Evolutionary conservation across 2,888 invertebrate genomes (phyloP).

Genomic region (Idaea dimidiata): DNA sequence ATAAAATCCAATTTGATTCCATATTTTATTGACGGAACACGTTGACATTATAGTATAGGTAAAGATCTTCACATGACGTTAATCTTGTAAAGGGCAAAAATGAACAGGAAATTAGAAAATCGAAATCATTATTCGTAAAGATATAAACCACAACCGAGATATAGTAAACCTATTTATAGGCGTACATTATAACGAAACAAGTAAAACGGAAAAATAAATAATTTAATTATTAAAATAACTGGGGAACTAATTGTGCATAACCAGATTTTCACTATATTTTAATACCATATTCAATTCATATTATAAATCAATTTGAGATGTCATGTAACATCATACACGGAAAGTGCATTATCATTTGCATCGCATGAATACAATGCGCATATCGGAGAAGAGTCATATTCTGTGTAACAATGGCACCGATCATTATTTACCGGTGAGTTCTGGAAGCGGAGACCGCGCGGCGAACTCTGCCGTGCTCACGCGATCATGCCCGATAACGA

Average conservation of each 20-base stretch:
- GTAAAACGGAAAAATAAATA: not conserved
- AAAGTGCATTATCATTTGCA: constrained; percentile 62
- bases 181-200: not conserved
- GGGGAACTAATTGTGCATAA: not conserved
- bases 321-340: constrained; percentile 58
- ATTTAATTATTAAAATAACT: too few species aligned
- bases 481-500: constrained; percentile 72
- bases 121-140: not conserved
- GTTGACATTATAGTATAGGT: not conserved
- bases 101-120: not conserved
- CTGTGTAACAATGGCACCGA: constrained; percentile 46
- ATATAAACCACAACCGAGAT: not conserved
- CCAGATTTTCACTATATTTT: not conserved
- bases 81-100: not conserved
- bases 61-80: not conserved
- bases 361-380: constrained; percentile 27
- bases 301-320: constrained; percentile 59
- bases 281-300: not conserved
- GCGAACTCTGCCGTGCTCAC: constrained; percentile 38
- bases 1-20: constrained; percentile 12
- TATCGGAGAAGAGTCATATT: constrained; percentile 32
- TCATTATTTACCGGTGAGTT: constrained; percentile 43
- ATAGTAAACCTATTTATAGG: not conserved
- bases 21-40: not conserved
- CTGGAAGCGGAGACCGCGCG: constrained; percentile 22